Evolutionary conservation across 2,113 vertebrate genomes (phyloP), one percentile per base, ranked within the genome.

Genomic region (Channa maculata): DNA sequence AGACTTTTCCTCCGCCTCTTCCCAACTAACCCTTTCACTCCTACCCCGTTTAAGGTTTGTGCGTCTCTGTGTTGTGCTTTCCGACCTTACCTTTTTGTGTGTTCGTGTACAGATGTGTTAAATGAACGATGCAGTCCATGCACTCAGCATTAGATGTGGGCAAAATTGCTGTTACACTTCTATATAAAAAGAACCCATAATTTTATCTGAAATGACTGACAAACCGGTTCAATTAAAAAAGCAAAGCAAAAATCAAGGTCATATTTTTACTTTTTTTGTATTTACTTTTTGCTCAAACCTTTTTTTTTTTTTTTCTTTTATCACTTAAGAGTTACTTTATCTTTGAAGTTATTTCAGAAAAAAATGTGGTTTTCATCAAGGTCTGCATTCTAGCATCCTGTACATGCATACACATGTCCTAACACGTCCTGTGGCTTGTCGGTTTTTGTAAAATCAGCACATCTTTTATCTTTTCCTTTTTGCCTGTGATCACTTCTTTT

Each of bases 21-120:
- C 95, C 96, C 96, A 95, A 96, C 95, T 97, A 98, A 98, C 95
- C 96, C 96, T 94, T 98, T 98, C 95, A 96, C 95, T 94, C 96
- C 96, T 94, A 96, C 95, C 94, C 96, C 97, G 34, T 98, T 98
- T 96, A 99, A 99, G 97, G 97, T 98, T 97, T 94, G 97, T 97
- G 92, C 90, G 89, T 76, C 88, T 86, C 82, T 88, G 91, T 89
- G 84, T 91, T 83, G 77, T 78, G 70, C 66, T 65, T 71, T 62
- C 55, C 64, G 24, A 3, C 61, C 39, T 39, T 76, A 58, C 60
- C 51, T 38, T 49, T 74, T 57, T 11, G n/a, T 46, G 77, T 83
- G 33, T 84, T 62, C 76, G 10, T 54, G 85, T 73, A 53, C 59
- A n/a, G 39, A 60, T 67, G 11, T 66, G 65, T 67, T 37, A 4